Evolutionary conservation across 2,888 invertebrate genomes (phyloP).

Genomic region (Drosophila nr. medialis): DNA sequence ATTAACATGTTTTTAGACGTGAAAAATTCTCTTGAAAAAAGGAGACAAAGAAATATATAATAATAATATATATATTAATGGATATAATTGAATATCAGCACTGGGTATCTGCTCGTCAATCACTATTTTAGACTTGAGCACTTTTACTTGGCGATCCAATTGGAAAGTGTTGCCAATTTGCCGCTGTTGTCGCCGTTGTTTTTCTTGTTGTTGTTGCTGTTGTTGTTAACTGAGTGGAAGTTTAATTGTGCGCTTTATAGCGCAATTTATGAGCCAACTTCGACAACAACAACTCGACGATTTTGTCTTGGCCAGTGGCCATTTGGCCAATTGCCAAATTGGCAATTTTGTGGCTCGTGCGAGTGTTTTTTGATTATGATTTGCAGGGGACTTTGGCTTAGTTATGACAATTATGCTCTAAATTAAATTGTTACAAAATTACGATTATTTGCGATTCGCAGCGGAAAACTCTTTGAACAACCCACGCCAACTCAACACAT

Average conservation of each 20-base stretch:
- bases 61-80: no score
- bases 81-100: neutral
- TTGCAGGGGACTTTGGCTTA: conserved; percentile 43
- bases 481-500: conserved; percentile 57
- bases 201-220: conserved; percentile 21
- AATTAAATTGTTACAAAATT: conserved; percentile 76
- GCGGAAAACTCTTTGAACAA: conserved; percentile 49
- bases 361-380: conserved; percentile 70
- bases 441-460: conserved; percentile 43
- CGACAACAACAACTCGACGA: neutral
- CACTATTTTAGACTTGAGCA: conserved; percentile 14
- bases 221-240: conserved; percentile 58
- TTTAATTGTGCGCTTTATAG: conserved; percentile 80
- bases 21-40: neutral
- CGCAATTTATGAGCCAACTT: conserved; percentile 67
- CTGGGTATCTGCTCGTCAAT: conserved; percentile 20
- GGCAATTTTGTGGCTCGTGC: conserved; percentile 54
- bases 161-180: conserved; percentile 80
- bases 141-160: conserved; percentile 65
- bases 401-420: conserved; percentile 71
- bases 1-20: neutral
- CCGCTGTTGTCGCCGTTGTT: conserved; percentile 49
- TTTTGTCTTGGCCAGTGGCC: conserved; percentile 5
- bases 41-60: no score
- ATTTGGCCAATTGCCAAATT: conserved; percentile 52